A percentile compares a stretch with the other conserved stretches of the same genome.
These are phyloP conservation scores for Serripes groenlandicus DNA, from an alignment of 2,888 invertebrate genomes.

Conservation along the genomic window DNA sequence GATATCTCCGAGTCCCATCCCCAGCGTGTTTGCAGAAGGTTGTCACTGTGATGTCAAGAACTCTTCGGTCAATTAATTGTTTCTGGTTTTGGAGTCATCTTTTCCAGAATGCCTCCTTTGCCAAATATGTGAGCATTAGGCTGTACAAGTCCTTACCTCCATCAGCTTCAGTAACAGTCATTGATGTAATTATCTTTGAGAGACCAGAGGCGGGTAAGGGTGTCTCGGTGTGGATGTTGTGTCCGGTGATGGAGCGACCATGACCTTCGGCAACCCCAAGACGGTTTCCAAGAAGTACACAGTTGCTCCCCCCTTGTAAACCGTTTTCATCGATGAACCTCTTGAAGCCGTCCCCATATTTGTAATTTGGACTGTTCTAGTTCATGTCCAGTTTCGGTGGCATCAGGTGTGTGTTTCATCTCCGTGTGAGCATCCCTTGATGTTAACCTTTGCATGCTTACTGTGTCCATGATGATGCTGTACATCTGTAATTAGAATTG, in stretches of 20 bases:
- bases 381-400: background rate
- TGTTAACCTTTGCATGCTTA: too few relatives aligned
- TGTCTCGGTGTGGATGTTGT: conserved; percentile 67
- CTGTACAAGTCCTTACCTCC: conserved; percentile 71
- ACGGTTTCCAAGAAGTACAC: conserved; percentile 75
- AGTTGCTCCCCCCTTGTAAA: conserved; percentile 80
- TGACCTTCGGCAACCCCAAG: conserved; percentile 77
- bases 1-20: conserved; percentile 81
- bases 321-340: conserved; percentile 73
- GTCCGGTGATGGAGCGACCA: conserved; percentile 72
- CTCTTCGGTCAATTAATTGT: conserved; percentile 69
- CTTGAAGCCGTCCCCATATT: conserved; percentile 75
- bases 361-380: conserved; percentile 35
- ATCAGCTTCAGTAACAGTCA: conserved; percentile 79
- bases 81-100: conserved; percentile 66
- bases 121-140: conserved; percentile 79
- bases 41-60: conserved; percentile 81
- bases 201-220: conserved; percentile 76
- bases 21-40: conserved; percentile 81
- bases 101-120: conserved; percentile 68
- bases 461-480: too few relatives aligned
- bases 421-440: too few relatives aligned
- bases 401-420: too few relatives aligned
- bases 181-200: conserved; percentile 82
- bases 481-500: too few relatives aligned